Base-by-base conservation (phyloP, 2,113 vertebrate genomes). In the Pelobates fuscus region DNA sequence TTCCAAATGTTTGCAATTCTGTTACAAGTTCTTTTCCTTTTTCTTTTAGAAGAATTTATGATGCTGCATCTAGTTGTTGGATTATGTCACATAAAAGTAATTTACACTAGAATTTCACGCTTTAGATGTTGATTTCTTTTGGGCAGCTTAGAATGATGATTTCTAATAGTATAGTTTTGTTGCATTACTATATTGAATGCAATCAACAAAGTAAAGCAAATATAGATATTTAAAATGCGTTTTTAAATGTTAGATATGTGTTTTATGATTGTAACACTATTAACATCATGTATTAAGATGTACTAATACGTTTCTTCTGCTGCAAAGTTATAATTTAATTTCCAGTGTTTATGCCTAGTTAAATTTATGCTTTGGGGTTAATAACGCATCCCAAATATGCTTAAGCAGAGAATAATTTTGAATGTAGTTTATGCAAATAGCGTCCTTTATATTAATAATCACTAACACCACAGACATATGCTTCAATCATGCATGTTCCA, bases 291-390 rank as follows among this genome's bases (percentile, higher is more conserved):
- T 18, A 65, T 73, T 73, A 65, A 43, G 20, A 21, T 46, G 23
- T 55, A 10, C 20, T 73, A 73, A 73, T 73, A 65, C 55, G 55
- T 65, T 41, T 21, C 49, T 17, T 43, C 18, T 24, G 12, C 6
- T 21, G 43, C 44, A 65, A 55, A 73, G 32, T 46, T 21, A 65
- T 65, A 65, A 73, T 73, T 73, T 73, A 14, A 73, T 73, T 73
- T 65, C 2, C 18, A 64, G 6, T 52, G 17, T 73, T 73, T 64
- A 63, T 64, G 60, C 60, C 62, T 73, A 65, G 30, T 57, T 57
- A 73, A 46, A 73, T 73, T 73, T 65, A 73, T 65, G 61, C n/a
- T 20, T 73, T 73, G 41, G 63, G 61, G 26, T 55, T 73, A 73
- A 73, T 73, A 73, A 73, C n/a, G 60, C 71, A 65, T 73, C 24